Evolutionary conservation across 2,797 vertebrate species (phyloP).

Genomic region (Lutjanus campechanus): DNA sequence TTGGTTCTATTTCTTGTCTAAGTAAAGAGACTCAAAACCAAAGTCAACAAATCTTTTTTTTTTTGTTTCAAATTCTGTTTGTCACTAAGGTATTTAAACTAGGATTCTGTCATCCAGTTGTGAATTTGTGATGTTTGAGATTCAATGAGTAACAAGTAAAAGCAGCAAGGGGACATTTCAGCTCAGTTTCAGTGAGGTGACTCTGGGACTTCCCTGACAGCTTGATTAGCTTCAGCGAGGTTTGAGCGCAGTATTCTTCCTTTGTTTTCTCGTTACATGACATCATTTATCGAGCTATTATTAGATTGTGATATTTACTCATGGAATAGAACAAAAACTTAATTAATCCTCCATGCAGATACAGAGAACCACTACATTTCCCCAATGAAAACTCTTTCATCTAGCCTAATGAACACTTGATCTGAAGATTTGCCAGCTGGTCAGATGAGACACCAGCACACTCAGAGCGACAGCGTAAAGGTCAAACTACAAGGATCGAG

Average conservation of each 20-base stretch:
- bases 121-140: background rate
- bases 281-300: background rate
- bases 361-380: constrained; percentile 10
- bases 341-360: constrained; percentile 1
- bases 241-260: background rate
- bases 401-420: constrained; percentile 18
- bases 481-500: constrained; percentile 43
- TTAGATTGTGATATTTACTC: background rate
- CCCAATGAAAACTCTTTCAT: background rate
- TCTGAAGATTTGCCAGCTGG: constrained; percentile 25
- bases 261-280: background rate
- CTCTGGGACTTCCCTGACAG: constrained; percentile 7
- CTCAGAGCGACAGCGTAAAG: constrained; percentile 26
- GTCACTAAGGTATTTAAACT: background rate
- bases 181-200: background rate
- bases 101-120: background rate
- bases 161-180: background rate
- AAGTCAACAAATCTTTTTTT: background rate
- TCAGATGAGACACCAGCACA: constrained; percentile 17
- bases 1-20: no score
- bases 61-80: background rate
- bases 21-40: no score
- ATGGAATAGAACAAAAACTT: background rate
- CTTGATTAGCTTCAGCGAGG: constrained; percentile 13
- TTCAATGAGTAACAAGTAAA: background rate